Base-by-base conservation (phyloP, 2,113 vertebrate genomes). In the Pygoscelis antarcticus region DNA sequence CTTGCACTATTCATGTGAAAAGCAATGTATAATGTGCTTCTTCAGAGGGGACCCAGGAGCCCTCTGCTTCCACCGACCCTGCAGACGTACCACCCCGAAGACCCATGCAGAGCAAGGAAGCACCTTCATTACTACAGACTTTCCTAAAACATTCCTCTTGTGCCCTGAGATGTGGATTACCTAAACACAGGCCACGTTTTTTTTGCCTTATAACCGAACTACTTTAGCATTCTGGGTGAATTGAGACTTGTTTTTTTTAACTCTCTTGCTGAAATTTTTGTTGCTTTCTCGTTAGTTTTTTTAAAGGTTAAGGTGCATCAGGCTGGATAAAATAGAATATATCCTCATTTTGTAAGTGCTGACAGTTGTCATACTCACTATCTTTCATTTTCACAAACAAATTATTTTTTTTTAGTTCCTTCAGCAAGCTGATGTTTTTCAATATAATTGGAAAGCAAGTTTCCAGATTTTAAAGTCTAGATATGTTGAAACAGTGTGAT, bases 51-150 rank as follows among this genome's bases (percentile, higher is more conserved):
- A 57, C 19, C 12, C 52, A 57, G 64, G 62, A 65, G 7, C 18
- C 20, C 55, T 86, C 40, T 61, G 40, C 16, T 71, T 51, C 38
- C 51, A 78, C 13, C 18, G 71, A 1, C 9, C 13, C 16, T 15
- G 44, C 0, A 0, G 62, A 23, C 0, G 0, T 2, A 30, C 29
- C n/a, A 47, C 26, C 29, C 34, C 25, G 27, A 64, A 66, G 52
- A 88, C 23, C 19, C 30, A 49, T 0, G 6, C 5, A 40, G 77
- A 40, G 23, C 5, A 23, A 47, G 61, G 29, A 81, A 78, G 26
- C 10, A 83, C 23, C n/a, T 71, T 78, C 5, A 2, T 30, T 69
- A 25, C 27, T 46, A 49, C 22, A 51, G 22, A 13, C 5, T 51
- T 55, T 8, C 38, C 47, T 16, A 8, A 70, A 90, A 42, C 68